Evolutionary conservation across 2,113 vertebrate genomes (phyloP), one percentile per base, ranked within the genome.

Genomic region (Cyanistes caeruleus): DNA sequence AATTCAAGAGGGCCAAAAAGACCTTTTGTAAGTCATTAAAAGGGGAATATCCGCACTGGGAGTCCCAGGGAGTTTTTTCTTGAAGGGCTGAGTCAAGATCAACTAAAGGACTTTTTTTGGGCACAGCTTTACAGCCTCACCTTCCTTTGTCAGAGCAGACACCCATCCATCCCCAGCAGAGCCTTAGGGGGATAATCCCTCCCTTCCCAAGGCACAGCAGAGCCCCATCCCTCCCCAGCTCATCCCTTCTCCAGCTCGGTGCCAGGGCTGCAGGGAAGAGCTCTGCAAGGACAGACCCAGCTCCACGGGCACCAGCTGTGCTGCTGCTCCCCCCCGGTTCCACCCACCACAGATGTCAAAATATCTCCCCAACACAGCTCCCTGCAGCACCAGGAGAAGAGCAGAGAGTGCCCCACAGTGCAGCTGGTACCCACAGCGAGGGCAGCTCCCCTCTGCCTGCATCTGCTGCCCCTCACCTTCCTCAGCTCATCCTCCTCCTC

Each of bases 301-400:
- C 56, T 52, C 81, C 73, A 37, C 23, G 7, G 28, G 48, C 44
- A 79, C 33, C 70, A 82, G 75, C 62, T 75, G 21, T 0, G 4
- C 9, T 55, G 62, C 44, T 48, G 39, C 35, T 59, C 10, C 21
- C 35, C 11, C 1, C 0, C 0, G 0, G 4, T 49, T 37, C 51
- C 5, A 72, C 18, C 25, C 62, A 39, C 22, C 51, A 22, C 23
- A n/a, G 3, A 9, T 3, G 2, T 7, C 60, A 48, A 67, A 82
- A 30, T 9, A 55, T 9, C 51, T 24, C 31, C 74, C 30, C 12
- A 21, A 21, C 0, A 0, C 20, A 30, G 67, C 14, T 65, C 62
- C 65, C 64, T 25, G 2, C 64, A 58, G 15, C 73, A 5, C 7
- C 80, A 25, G 28, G 24, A 39, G 28, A 16, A 24, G n/a, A 86